Percentiles rank a stretch among this genome's conserved stretches.
Evolutionary conservation across 2,888 invertebrate genomes (phyloP).

Genomic region (Pterostichus niger): DNA sequence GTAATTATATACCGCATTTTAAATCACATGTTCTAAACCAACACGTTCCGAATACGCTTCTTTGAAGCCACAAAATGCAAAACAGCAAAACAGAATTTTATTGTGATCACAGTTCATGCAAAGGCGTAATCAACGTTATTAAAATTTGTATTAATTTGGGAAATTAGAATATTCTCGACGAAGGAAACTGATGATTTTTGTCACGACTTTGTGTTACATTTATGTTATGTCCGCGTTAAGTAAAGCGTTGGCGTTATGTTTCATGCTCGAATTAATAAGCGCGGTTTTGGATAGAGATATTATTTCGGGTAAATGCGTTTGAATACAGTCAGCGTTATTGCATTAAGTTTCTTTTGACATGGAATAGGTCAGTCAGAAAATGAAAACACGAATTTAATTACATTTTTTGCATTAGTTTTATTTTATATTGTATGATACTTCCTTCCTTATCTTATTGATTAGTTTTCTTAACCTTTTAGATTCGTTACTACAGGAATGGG

Average conservation of each 20-base stretch:
- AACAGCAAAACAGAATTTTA: constrained; percentile 6
- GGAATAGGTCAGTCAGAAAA: no score
- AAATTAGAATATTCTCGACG: constrained; percentile 21
- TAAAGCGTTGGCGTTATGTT: background rate
- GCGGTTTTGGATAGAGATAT: background rate
- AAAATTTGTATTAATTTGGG: constrained; percentile 33
- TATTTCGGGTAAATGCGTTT: constrained; percentile 11
- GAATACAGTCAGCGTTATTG: background rate
- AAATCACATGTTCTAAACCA: no score
- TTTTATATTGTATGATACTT: no score
- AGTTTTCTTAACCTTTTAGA: no score
- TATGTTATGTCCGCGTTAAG: background rate
- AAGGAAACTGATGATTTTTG: background rate
- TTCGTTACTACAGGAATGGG: no score
- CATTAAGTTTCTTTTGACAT: no score
- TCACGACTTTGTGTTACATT: background rate
- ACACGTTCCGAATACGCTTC: no score
- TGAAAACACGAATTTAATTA: no score
- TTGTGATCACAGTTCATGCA: constrained; percentile 8
- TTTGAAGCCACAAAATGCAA: no score
- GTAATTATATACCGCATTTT: no score
- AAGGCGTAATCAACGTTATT: constrained; percentile 32
- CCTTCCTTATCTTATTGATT: no score
- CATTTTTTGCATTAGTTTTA: no score
- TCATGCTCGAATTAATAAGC: background rate